Evolutionary conservation across 2,888 invertebrate species (phyloP), one percentile per base, ranked within the genome.

Genomic region (Agrilus mali): DNA sequence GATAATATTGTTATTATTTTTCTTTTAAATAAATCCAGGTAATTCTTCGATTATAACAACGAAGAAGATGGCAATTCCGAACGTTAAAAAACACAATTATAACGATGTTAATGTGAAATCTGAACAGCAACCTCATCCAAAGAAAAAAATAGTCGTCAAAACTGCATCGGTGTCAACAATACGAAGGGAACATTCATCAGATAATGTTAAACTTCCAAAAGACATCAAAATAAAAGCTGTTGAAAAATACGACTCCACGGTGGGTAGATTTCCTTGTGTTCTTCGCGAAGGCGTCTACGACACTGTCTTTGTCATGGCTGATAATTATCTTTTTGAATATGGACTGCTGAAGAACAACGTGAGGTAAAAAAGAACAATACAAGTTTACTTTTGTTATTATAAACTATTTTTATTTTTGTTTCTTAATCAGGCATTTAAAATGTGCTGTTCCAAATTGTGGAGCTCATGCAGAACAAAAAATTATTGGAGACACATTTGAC

Each of bases 311-410:
- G 54, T 48, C 12, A 52, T 50, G 34, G 55, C 60, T 7, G 60
- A 58, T 42, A 53, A 52, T 15, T 64, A 63, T 53, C 41, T 65
- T 15, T 64, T 60, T 44, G 59, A 60, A 36, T 56, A 55, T 43
- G 53, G 63, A 34, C 50, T 65, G 12, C 46, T 53, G 10, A 63
- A 63, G 51, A 51, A 53, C 12, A 46, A 49, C 40, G 38, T 49
- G n/a, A 53, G 60, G 59, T 59, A 47, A 48, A 45, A 49, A 12
- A 36, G 3, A n/a, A 32, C 27, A n/a, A 15, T 40, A 27, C 3
- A 17, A 16, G 4, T 2, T 40, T 33, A 4, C 33, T 31, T 33
- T 40, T 17, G 40, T 1, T 3, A 2, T 36, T 17, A 16, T 33
- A 16, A 32, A 40, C 40, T 20, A 34, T 43, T 33, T 34, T 47